Conservation (phyloP, 2,113 vertebrate genomes). For the Athene cunicularia region DNA sequence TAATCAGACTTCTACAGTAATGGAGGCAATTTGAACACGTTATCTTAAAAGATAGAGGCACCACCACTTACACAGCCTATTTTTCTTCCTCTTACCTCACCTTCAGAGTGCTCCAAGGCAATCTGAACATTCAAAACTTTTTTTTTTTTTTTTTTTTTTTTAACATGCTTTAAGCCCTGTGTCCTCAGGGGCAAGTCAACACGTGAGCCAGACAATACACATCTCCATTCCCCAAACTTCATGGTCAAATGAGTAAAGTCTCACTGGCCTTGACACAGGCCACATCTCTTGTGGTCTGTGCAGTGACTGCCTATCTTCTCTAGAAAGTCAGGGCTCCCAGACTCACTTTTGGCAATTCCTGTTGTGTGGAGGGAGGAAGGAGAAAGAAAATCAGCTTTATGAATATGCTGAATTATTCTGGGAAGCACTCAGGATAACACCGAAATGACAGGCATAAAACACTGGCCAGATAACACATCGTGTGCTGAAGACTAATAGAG, state of each 20-base stretch:
- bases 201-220: neutral
- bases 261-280: neutral
- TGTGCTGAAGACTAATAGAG: neutral
- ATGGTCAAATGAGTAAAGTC: neutral
- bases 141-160: neutral
- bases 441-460: neutral
- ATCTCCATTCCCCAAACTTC: neutral
- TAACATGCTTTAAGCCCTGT: neutral
- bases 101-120: neutral
- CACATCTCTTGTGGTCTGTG: neutral
- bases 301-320: neutral
- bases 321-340: neutral
- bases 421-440: neutral
- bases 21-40: neutral
- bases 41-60: neutral
- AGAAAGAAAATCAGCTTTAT: neutral
- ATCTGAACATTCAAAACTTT: neutral
- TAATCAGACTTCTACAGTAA: neutral
- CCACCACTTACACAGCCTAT: neutral
- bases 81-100: neutral
- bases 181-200: neutral
- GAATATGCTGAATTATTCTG: neutral
- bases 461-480: neutral
- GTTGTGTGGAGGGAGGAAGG: neutral
- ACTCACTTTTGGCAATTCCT: neutral